phyloP scores from a whole-genome alignment of 2,113 vertebrate genomes.

The Poeciliopsis turrubarensis region DNA sequence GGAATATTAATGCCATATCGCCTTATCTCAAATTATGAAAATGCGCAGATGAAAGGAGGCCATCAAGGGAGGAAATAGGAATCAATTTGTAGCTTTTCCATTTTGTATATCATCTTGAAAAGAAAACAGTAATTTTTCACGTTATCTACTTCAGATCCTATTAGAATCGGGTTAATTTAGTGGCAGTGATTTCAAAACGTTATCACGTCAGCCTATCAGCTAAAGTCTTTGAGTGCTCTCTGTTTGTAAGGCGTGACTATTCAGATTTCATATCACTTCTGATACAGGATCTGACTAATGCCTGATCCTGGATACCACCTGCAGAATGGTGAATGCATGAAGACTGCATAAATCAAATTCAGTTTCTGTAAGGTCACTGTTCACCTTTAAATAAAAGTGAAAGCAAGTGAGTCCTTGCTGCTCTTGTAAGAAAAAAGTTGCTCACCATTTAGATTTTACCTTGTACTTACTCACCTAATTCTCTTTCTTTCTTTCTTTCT shows the following conservation, averaged over 20 bases:
- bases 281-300: conserved; percentile 63
- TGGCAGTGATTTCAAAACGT: conserved; percentile 76
- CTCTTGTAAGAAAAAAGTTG: not conserved
- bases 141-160: conserved; percentile 82
- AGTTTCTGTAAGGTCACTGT: conserved; percentile 29
- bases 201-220: conserved; percentile 70
- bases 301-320: conserved; percentile 63
- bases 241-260: conserved; percentile 71
- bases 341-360: conserved; percentile 57
- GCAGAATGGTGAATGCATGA: conserved; percentile 30
- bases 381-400: conserved; percentile 36
- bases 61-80: conserved; percentile 72
- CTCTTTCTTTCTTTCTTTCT: not conserved
- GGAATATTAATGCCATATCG: conserved; percentile 80
- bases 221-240: conserved; percentile 73
- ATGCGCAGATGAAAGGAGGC: conserved; percentile 51
- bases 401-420: conserved; percentile 9
- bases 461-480: conserved; percentile 9
- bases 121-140: conserved; percentile 81
- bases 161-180: conserved; percentile 84
- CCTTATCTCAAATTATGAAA: conserved; percentile 81
- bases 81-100: conserved; percentile 79
- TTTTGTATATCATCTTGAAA: conserved; percentile 81
- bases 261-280: conserved; percentile 69
- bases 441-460: conserved; percentile 7